Evolutionary conservation across 2,888 invertebrate genomes (phyloP).

Genomic region (Drosophila falleni): DNA sequence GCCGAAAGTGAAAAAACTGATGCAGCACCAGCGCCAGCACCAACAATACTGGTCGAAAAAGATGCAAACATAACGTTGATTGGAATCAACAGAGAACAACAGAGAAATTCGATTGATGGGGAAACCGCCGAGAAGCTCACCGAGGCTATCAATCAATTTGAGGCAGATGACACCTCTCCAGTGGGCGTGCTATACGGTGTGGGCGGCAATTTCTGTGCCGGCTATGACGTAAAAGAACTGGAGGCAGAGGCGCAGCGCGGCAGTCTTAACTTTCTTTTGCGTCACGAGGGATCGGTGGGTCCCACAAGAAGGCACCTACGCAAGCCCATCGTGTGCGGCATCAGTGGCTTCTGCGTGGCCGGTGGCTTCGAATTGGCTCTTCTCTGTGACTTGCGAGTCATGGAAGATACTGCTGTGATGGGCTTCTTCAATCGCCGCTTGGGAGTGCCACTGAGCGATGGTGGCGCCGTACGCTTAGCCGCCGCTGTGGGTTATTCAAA

Average conservation of each 20-base stretch:
- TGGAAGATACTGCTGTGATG: slow-evolving; percentile 92
- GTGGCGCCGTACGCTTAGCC: slow-evolving; percentile 94
- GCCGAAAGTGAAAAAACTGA: slow-evolving; percentile 2
- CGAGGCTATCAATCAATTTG: slow-evolving; percentile 91
- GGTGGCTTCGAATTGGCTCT: slow-evolving; percentile 96
- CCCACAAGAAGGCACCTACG: slow-evolving; percentile 89
- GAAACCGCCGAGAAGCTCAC: slow-evolving; percentile 89
- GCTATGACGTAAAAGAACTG: slow-evolving; percentile 94
- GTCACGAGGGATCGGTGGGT: slow-evolving; percentile 87
- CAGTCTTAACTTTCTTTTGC: slow-evolving; percentile 80
- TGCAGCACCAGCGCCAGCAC: slow-evolving; percentile 35
- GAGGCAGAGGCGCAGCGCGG: slow-evolving; percentile 70
- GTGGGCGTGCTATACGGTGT: slow-evolving; percentile 94
- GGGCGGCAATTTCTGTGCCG: slow-evolving; percentile 97
- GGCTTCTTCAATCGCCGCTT: slow-evolving; percentile 95
- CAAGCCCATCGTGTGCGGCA: slow-evolving; percentile 95
- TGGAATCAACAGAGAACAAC: slow-evolving; percentile 93
- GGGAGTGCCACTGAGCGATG: slow-evolving; percentile 94
- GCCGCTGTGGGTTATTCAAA: slow-evolving; percentile 93
- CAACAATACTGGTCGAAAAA: slow-evolving; percentile 87
- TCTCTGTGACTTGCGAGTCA: slow-evolving; percentile 95
- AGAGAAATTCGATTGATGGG: slow-evolving; percentile 93
- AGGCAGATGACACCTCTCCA: slow-evolving; percentile 89
- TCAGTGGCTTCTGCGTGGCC: slow-evolving; percentile 95
- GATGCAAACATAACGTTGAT: slow-evolving; percentile 90